Evolutionary conservation across 23 tunicate genomes (phyloP), one percentile per base, ranked within the genome.

Genomic region (Diplosoma virens): DNA sequence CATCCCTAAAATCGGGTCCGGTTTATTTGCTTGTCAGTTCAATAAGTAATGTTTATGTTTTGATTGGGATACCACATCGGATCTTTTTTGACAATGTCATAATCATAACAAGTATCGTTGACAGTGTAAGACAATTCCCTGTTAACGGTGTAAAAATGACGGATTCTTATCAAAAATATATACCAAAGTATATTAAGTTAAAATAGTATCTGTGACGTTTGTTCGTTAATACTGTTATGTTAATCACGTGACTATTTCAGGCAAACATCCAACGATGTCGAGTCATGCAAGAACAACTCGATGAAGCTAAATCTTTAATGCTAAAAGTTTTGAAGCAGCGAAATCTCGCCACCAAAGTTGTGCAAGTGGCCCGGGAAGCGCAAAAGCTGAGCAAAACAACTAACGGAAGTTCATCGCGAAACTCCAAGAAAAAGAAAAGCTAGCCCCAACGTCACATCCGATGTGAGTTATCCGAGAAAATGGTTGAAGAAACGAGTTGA

Each of bases 251-350:
- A 9, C 52, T 17, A 30, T 58, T 46, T 36, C 86, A 89, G 96
- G 96, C 96, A 29, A 89, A 89, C 80, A 76, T 89, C 1, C 96
- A 89, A 50, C 80, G 96, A 36, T 81, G 96, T 66, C 56, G 67
- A 6, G 96, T 89, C 3, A 74, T 82, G 59, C 86, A 71, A 20
- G 96, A 89, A 41, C 96, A 89, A 72, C 67, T 82, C 45, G 16
- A 41, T 41, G 96, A 89, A 21, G 75, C 84, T 0, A 89, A 89
- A 50, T 36, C 86, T 18, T 47, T 59, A 33, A 60, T 89, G 81
- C 54, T 89, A 24, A 89, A 89, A 52, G 80, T 53, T 9, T 30
- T 89, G 16, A 87, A 89, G 58, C 87, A 89, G 32, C 75, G 86
- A 24, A 37, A 48, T 23, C 67, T 82, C n/a, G 96, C 70, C 9